phyloP scores from a whole-genome alignment of 2,797 vertebrate species.

The Syndactyla subalaris region DNA sequence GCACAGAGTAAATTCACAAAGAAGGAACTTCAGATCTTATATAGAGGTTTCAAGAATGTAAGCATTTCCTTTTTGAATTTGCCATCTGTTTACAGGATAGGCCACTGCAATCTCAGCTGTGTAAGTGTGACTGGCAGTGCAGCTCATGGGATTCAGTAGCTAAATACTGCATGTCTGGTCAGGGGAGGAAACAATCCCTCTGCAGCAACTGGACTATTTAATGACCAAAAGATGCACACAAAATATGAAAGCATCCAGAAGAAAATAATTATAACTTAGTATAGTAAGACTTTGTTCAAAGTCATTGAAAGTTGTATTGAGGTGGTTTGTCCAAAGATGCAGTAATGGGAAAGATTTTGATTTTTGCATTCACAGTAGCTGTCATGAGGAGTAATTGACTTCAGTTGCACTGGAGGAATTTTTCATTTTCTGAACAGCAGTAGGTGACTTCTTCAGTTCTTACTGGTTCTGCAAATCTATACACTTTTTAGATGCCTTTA shows the following conservation, averaged over 20 bases:
- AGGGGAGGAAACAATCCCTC: neutral
- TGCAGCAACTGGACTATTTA: neutral
- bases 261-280: neutral
- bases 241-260: neutral
- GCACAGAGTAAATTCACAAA: conserved; percentile 95
- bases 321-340: neutral
- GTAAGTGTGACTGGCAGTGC: neutral
- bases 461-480: neutral
- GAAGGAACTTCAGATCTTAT: conserved; percentile 98
- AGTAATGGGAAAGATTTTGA: neutral
- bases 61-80: conserved; percentile 70
- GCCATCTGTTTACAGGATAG: neutral
- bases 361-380: neutral
- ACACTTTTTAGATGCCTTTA: neutral
- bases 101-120: neutral
- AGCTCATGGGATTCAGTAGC: neutral
- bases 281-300: neutral
- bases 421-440: neutral
- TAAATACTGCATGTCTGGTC: neutral
- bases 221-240: neutral
- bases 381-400: neutral
- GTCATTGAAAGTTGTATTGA: neutral
- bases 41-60: conserved; percentile 98
- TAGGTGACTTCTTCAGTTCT: neutral
- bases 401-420: neutral